Conservation (phyloP, 2,797 vertebrate genomes). For the Sebastes aleutianus region DNA sequence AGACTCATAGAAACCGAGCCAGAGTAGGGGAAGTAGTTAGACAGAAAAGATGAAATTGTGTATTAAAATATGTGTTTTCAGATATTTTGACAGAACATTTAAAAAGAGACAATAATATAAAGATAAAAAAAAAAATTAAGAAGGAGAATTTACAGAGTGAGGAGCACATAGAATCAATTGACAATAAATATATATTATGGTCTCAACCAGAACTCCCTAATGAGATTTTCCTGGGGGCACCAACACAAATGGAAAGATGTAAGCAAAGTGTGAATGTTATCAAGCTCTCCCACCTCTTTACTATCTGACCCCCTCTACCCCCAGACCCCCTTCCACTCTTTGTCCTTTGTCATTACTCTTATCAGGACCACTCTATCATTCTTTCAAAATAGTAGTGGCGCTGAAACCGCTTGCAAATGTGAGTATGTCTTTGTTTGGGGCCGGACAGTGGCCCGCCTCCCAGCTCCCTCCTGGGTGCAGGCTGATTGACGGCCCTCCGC, state of each 20-base stretch:
- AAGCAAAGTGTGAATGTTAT: slow-evolving; percentile 82
- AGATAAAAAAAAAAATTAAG: not conserved
- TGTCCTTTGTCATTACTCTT: slow-evolving; percentile 82
- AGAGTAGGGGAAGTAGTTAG: not conserved
- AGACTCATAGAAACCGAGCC: not conserved
- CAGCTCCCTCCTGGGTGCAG: slow-evolving; percentile 74
- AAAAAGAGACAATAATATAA: too few relatives aligned
- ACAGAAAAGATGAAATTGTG: not conserved
- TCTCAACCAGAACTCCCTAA: slow-evolving; percentile 61
- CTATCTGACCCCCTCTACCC: slow-evolving; percentile 63
- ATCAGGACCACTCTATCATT: slow-evolving; percentile 85
- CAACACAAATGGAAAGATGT: slow-evolving; percentile 80
- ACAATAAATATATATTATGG: slow-evolving; percentile 31
- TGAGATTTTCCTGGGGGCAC: slow-evolving; percentile 75
- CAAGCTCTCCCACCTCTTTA: slow-evolving; percentile 78
- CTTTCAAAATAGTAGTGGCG: slow-evolving; percentile 71
- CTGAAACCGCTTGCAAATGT: slow-evolving; percentile 82
- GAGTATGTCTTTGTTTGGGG: slow-evolving; percentile 82
- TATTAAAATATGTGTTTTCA: not conserved
- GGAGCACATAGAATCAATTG: not conserved
- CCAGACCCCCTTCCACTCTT: slow-evolving; percentile 65
- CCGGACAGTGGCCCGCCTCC: slow-evolving; percentile 64
- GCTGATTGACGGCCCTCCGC: slow-evolving; percentile 83
- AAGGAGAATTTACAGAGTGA: not conserved
- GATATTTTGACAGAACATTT: not conserved